Evolutionary conservation across 2,113 vertebrate genomes (phyloP).

Genomic region (Poeciliopsis occidentalis): DNA sequence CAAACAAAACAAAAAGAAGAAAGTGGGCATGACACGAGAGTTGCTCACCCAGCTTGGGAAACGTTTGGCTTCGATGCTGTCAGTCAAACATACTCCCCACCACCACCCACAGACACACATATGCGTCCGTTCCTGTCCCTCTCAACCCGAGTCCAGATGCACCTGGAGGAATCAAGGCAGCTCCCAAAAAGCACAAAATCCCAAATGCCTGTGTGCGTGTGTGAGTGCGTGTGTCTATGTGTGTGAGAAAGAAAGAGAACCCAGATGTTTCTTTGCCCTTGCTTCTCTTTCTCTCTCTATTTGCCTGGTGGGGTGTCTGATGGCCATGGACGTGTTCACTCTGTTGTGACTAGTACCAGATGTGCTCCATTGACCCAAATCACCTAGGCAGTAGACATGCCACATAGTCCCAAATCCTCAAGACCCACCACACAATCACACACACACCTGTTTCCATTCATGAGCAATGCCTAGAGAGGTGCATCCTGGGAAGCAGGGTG

Average conservation of each 20-base stretch:
- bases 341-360: constrained; percentile 87
- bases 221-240: constrained; percentile 32
- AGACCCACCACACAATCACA: constrained; percentile 85
- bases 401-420: constrained; percentile 81
- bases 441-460: constrained; percentile 88
- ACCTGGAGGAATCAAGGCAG: constrained; percentile 79
- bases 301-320: constrained; percentile 79
- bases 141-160: constrained; percentile 67
- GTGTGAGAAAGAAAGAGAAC: constrained; percentile 65
- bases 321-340: constrained; percentile 82
- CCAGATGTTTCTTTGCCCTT: constrained; percentile 82
- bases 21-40: constrained; percentile 70
- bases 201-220: constrained; percentile 45
- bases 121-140: constrained; percentile 44
- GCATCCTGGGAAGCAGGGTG: constrained; percentile 79
- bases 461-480: constrained; percentile 70
- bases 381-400: constrained; percentile 85
- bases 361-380: constrained; percentile 88
- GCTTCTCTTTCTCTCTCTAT: constrained; percentile 55
- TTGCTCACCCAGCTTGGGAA: constrained; percentile 70
- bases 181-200: constrained; percentile 56
- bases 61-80: constrained; percentile 75
- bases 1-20: constrained; percentile 30
- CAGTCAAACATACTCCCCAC: constrained; percentile 74
- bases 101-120: constrained; percentile 19